phyloP scores from a whole-genome alignment of 2,113 vertebrate genomes.

The Falcunculus frontatus region DNA sequence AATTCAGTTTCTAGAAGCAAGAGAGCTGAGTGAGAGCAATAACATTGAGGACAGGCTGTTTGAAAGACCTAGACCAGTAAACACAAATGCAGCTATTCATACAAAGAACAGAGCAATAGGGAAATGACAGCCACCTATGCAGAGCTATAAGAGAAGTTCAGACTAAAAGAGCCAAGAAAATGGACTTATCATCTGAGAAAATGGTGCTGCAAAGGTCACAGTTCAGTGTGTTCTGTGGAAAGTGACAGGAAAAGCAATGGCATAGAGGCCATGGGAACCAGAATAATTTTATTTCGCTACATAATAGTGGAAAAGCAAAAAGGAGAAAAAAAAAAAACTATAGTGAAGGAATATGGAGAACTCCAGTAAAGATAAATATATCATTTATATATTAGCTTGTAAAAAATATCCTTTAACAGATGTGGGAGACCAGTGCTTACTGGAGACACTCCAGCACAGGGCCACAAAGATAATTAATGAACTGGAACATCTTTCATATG shows the following conservation, averaged over 20 bases:
- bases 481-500: background rate
- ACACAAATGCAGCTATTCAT: background rate
- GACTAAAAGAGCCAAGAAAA: background rate
- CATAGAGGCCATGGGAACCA: background rate
- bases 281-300: background rate
- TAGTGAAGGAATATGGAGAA: background rate
- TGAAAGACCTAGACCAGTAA: background rate
- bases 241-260: background rate
- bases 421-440: background rate
- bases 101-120: background rate
- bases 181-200: background rate
- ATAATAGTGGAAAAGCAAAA: background rate
- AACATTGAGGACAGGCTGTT: background rate
- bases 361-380: background rate
- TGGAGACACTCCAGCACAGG: background rate
- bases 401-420: background rate
- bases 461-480: background rate
- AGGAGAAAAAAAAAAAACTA: fast-evolving
- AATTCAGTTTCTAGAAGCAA: background rate
- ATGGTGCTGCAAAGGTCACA: background rate
- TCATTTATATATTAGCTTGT: background rate
- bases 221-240: background rate
- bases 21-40: background rate
- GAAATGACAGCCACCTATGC: background rate
- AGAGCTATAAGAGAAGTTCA: background rate